phyloP scores from a whole-genome alignment of 2,797 vertebrate genomes.

The Cuniculus paca region DNA sequence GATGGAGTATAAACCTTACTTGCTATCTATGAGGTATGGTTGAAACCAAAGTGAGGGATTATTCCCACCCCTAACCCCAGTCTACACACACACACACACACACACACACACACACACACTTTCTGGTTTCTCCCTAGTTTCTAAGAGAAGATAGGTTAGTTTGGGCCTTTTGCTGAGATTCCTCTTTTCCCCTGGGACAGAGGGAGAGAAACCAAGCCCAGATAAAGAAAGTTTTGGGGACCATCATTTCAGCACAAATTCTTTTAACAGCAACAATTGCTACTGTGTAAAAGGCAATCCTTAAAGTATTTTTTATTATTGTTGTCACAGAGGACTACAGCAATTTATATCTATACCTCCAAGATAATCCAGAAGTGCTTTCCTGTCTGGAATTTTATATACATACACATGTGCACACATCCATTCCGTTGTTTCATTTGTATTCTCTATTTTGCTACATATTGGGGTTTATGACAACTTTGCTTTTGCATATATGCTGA shows the following conservation, averaged over 20 bases:
- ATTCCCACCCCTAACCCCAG: not conserved
- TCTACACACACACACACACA: not conserved
- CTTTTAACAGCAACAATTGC: not conserved
- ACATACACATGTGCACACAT: not conserved
- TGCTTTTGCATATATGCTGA: constrained; percentile 28
- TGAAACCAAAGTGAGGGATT: not conserved
- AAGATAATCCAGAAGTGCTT: not conserved
- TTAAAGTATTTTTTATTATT: not conserved
- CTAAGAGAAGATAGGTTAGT: not conserved
- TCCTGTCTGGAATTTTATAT: not conserved
- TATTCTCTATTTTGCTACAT: not conserved
- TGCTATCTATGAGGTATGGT: not conserved
- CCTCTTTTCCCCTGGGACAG: not conserved
- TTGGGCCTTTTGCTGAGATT: not conserved
- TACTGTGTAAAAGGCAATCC: not conserved
- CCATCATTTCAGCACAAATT: not conserved
- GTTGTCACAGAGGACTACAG: not conserved
- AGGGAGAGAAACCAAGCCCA: not conserved
- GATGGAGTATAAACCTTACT: not conserved
- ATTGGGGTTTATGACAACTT: not conserved
- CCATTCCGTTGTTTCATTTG: not conserved
- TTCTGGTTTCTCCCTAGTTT: not conserved
- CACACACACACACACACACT: not conserved
- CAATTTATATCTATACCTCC: not conserved
- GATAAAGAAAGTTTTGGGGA: not conserved